Evolutionary conservation across 2,888 invertebrate species (phyloP), one percentile per base, ranked within the genome.

Genomic region (Suillia variegata): DNA sequence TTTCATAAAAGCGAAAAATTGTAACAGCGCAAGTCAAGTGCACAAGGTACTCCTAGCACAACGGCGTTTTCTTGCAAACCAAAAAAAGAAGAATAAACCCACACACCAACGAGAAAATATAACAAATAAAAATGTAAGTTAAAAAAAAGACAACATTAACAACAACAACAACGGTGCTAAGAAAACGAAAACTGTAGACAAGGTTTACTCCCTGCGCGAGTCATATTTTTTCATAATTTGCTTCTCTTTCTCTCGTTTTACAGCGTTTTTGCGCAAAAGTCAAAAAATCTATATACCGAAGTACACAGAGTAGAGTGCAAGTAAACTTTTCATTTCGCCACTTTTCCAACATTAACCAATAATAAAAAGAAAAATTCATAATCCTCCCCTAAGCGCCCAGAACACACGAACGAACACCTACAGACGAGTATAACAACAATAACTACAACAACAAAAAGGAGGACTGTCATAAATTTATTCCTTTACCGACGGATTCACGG

Each of bases 381-480:
- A 68, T 68, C 67, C 68, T 62, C 63, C 56, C 61, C 51, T 60
- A 53, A 54, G 33, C 54, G 48, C 17, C 33, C 18, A 55, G 17
- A 58, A 62, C 60, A 57, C 51, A 33, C n/a, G 51, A 59, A 53
- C 38, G 51, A 53, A 33, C 10, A 21, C 42, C 18, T 21, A 34
- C 38, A 34, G n/a, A 54, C 21, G 31, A 15, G n/a, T n/a, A n/a
- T n/a, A n/a, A n/a, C n/a, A n/a, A n/a, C n/a, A n/a, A n/a, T n/a
- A n/a, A n/a, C n/a, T n/a, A 22, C 6, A 42, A 33, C 34, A 42
- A 22, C 38, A 31, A 24, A 33, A 56, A 59, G 61, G 62, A 60
- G 60, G 56, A 62, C 63, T 65, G 65, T 68, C 68, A 68, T 68
- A 68, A 68, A 64, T 66, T 65, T 60, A 58, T 58, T 26, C 26